phyloP scores from a whole-genome alignment of 2,797 vertebrate genomes.

The Pteronotus mesoamericanus region DNA sequence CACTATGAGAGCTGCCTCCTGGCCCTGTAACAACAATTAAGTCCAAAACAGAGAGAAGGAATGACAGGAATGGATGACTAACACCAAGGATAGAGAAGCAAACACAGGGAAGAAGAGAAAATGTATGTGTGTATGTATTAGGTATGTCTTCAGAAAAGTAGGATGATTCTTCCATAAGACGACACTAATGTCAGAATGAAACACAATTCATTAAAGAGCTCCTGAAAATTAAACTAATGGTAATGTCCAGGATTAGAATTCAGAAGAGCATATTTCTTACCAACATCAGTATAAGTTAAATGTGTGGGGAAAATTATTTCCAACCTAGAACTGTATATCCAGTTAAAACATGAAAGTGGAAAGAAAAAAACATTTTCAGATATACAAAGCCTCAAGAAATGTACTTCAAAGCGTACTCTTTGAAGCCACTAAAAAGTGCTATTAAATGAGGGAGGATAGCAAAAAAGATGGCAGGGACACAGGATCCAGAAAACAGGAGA shows the following conservation, averaged over 20 bases:
- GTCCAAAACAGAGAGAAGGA: not conserved
- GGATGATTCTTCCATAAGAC: not conserved
- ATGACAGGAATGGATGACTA: not conserved
- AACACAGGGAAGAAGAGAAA: not conserved
- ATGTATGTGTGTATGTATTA: not conserved
- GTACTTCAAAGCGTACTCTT: not conserved
- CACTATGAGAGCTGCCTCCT: not conserved
- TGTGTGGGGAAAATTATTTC: not conserved
- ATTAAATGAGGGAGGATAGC: not conserved
- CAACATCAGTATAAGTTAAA: not conserved
- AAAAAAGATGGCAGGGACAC: not conserved
- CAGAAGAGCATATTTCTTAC: not conserved
- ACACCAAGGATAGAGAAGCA: not conserved
- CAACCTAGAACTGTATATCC: not conserved
- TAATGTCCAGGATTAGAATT: not conserved
- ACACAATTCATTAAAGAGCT: constrained; percentile 19
- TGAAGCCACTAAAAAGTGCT: not conserved
- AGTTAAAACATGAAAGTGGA: not conserved
- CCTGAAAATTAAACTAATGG: not conserved
- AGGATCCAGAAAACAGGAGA: not conserved
- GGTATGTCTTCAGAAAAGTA: not conserved
- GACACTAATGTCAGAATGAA: not conserved
- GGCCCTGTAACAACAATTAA: not conserved
- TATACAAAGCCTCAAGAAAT: not conserved
- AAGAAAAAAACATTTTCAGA: not conserved